Base-by-base conservation (phyloP, 2,888 invertebrate species). In the Thyatira batis region DNA sequence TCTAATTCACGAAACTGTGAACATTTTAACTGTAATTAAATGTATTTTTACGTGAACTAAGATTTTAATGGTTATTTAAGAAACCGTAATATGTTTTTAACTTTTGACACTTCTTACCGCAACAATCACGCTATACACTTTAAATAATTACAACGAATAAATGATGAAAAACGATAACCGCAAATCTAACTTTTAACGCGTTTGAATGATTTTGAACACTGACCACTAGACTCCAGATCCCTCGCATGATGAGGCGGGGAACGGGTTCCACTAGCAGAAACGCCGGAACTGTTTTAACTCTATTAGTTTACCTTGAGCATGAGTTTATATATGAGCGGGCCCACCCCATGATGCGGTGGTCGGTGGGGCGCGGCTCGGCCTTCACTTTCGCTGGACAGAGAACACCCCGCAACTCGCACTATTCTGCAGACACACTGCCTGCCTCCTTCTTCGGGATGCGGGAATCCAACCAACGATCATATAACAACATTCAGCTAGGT, bases 191-290 rank as follows among this genome's bases (percentile, higher is more conserved):
- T 0, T 4, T 5, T 33, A n/a, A 17, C 17, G 48, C 20, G 48
- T 13, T 11, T 48, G 10, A 27, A 46, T 27, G 17, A 20, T 25
- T 60, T 60, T 58, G 78, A 69, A 64, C 84, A 94, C 94, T 93
- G 88, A 93, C 94, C 93, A 92, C 92, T 88, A 85, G 85, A 89
- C 92, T 92, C 93, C 92, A 87, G 89, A 87, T 92, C 93, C 93
- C 92, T 92, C 89, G 89, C 93, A 93, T 94, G 89, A 63, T 89
- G 87, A 82, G 83, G 85, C 82, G 85, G 86, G 87, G 85, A 77
- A 78, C 78, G 80, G 79, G 79, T 72, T 82, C 80, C 84, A 78
- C 82, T 66, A 78, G 82, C 81, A 80, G 73, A 81, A 78, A 73
- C 82, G 84, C 78, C 78, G 84, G 82, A 83, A 87, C 87, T 84